Evolutionary conservation across 2,113 vertebrate species (phyloP).

Genomic region (Thryonomys swinderianus): DNA sequence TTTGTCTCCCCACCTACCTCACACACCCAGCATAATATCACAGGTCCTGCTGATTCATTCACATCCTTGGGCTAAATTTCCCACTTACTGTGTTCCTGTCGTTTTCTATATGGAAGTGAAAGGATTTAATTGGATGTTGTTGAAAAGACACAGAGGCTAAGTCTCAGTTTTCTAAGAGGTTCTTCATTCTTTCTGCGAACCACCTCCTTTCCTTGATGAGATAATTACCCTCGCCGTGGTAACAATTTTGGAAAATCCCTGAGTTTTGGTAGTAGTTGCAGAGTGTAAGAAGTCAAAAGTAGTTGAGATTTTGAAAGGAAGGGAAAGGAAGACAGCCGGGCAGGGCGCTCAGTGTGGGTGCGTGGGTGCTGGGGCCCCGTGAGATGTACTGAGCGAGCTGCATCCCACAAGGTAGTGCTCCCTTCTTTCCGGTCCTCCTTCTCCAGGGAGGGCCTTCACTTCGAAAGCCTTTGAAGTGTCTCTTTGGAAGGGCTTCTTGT

Average conservation of each 20-base stretch:
- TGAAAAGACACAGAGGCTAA: constrained; percentile 69
- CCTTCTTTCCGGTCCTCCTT: constrained; percentile 54
- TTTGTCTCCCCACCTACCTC: background rate
- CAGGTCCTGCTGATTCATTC: constrained; percentile 71
- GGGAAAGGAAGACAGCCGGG: background rate
- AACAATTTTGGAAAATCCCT: constrained; percentile 38
- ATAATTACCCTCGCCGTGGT: constrained; percentile 57
- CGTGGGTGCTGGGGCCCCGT: constrained; percentile 35
- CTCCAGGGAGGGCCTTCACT: constrained; percentile 62
- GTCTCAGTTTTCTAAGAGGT: constrained; percentile 62
- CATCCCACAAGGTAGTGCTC: constrained; percentile 43
- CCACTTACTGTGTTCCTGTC: constrained; percentile 74
- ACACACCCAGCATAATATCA: background rate
- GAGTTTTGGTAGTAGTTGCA: constrained; percentile 58
- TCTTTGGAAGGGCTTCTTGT: constrained; percentile 79
- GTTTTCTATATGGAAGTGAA: constrained; percentile 65
- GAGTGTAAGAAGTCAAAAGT: constrained; percentile 62
- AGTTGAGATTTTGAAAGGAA: constrained; percentile 44
- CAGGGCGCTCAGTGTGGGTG: constrained; percentile 7
- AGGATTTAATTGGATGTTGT: constrained; percentile 78
- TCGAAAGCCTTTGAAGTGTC: constrained; percentile 80
- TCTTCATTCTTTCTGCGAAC: constrained; percentile 67
- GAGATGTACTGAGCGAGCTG: constrained; percentile 65
- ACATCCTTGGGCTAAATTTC: constrained; percentile 67
- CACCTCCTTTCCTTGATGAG: constrained; percentile 52